A percentile compares a stretch with the other conserved stretches of the same genome.
Evolutionary conservation across 2,113 vertebrate genomes (phyloP).

Genomic region (Aspiorhynchus laticeps): DNA sequence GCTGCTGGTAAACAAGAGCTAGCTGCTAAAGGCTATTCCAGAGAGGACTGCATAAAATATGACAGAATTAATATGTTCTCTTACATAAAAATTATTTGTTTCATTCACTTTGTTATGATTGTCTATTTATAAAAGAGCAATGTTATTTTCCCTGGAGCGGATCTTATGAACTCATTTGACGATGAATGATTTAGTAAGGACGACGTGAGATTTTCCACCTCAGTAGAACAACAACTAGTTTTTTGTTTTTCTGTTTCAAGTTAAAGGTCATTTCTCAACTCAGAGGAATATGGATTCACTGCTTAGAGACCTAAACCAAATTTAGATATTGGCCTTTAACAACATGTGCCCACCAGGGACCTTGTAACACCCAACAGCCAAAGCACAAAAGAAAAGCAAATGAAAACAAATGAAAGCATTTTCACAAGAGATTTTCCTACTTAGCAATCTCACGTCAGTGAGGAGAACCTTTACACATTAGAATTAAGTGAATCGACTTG

Average conservation of each 20-base stretch:
- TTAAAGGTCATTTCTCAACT: slow-evolving; percentile 35
- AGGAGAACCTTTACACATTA: background rate
- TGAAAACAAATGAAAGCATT: background rate
- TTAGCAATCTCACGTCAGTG: background rate
- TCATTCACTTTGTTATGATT: slow-evolving; percentile 11
- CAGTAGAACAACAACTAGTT: background rate
- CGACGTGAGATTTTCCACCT: slow-evolving; percentile 9
- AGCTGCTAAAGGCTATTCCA: slow-evolving; percentile 39
- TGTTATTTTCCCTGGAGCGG: background rate
- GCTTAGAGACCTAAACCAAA: slow-evolving; percentile 28
- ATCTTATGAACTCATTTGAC: slow-evolving; percentile 18
- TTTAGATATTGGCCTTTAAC: slow-evolving; percentile 42
- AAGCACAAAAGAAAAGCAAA: slow-evolving; percentile 36
- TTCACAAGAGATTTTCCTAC: background rate
- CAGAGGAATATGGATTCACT: slow-evolving; percentile 2
- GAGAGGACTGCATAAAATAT: slow-evolving; percentile 21
- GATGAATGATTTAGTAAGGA: background rate
- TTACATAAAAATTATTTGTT: slow-evolving; percentile 21
- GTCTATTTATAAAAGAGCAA: slow-evolving; percentile 3
- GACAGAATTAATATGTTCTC: slow-evolving; percentile 9
- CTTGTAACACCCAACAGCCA: slow-evolving; percentile 30
- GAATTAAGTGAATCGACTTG: too few relatives aligned
- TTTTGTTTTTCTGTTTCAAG: slow-evolving; percentile 6
- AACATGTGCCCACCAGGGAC: background rate
- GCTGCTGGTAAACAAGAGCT: slow-evolving; percentile 42